Evolutionary conservation across 2,797 vertebrate species (phyloP).

Genomic region (Molossus alvarezi): DNA sequence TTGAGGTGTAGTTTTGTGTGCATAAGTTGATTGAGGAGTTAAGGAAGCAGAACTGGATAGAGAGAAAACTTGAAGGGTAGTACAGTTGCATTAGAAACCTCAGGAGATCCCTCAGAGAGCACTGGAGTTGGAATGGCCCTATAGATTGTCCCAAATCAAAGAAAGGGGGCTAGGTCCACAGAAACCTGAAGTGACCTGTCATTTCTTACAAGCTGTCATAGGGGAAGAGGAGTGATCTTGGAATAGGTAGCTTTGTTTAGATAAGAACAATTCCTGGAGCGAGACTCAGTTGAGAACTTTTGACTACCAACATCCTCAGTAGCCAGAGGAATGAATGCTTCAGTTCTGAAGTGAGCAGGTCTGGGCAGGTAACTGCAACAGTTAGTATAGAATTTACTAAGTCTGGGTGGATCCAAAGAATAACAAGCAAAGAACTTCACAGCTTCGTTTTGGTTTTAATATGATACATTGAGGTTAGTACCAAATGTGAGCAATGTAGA

Average conservation of each 20-base stretch:
- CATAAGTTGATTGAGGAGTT: not conserved
- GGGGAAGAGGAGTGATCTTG: not conserved
- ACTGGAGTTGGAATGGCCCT: not conserved
- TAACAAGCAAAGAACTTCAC: not conserved
- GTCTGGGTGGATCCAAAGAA: not conserved
- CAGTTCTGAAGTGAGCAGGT: too few species aligned
- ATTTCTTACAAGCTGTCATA: not conserved
- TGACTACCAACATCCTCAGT: too few species aligned
- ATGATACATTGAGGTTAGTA: not conserved
- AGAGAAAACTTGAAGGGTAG: not conserved
- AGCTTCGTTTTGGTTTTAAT: not conserved
- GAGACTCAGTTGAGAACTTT: not conserved
- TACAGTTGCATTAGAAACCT: rapidly evolving
- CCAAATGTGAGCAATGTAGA: not conserved
- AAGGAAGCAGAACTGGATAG: not conserved
- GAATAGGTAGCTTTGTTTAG: not conserved
- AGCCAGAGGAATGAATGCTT: not conserved
- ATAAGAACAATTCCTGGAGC: not conserved
- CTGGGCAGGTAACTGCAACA: not conserved
- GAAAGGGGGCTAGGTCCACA: not conserved
- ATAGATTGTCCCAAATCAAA: not conserved
- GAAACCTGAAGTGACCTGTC: not conserved
- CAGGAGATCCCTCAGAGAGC: not conserved
- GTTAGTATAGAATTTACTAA: not conserved
- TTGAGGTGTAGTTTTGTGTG: not conserved